Percentiles rank a stretch among this genome's conserved stretches.
Evolutionary conservation across 2,888 invertebrate species (phyloP).

Genomic region (Stenoptilia bipunctidactyla): DNA sequence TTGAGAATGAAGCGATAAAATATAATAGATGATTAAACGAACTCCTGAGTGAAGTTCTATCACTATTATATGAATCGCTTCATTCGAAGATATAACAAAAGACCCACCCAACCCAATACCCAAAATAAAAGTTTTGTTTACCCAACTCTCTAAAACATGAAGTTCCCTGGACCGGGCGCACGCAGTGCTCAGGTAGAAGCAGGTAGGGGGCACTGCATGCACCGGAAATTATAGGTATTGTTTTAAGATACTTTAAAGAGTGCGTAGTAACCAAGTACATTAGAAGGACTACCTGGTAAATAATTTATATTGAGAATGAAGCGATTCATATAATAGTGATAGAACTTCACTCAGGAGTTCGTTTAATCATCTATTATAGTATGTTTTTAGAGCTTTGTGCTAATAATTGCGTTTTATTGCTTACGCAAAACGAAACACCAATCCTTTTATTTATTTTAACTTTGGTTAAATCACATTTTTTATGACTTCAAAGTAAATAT

Average conservation of each 20-base stretch:
- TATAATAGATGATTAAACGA: constrained; percentile 8
- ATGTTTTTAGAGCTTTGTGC: no score
- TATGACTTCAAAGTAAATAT: no score
- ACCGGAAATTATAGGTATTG: background rate
- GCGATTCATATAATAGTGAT: constrained; percentile 5
- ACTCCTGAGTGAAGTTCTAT: constrained; percentile 6
- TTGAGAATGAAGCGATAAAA: constrained; percentile 6
- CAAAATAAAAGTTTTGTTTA: background rate
- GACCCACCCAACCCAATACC: constrained; percentile 4
- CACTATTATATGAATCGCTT: constrained; percentile 7
- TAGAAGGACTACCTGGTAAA: constrained; percentile 6
- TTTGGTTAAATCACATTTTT: no score
- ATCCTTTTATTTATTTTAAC: no score
- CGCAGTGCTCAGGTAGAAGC: no score
- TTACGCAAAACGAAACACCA: no score
- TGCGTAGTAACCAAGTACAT: constrained; percentile 4
- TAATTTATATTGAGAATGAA: constrained; percentile 5
- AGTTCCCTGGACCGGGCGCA: background rate
- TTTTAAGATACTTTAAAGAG: constrained; percentile 2
- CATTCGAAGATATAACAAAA: constrained; percentile 6
- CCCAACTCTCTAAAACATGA: constrained; percentile 6
- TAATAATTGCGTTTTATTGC: no score
- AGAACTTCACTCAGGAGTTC: constrained; percentile 6
- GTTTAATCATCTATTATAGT: constrained; percentile 4
- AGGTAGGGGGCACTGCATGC: background rate